Percentiles rank a stretch among this genome's conserved stretches.
These are phyloP conservation scores for Mythimna albipuncta DNA, from an alignment of 2,888 invertebrate species.

Conservation along the genomic window DNA sequence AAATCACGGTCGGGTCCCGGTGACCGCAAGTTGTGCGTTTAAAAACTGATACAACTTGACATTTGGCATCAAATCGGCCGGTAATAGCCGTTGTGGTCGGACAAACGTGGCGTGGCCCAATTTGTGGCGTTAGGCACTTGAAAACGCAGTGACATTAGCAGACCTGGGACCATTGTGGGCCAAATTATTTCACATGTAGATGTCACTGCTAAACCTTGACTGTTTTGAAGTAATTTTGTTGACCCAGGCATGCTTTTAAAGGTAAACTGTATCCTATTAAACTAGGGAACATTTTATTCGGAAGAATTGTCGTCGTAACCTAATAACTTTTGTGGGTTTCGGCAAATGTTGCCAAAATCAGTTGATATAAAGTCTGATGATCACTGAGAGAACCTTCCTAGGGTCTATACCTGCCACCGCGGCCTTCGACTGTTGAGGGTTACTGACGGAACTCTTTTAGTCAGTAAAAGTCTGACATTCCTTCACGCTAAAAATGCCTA, in stretches of 20 bases:
- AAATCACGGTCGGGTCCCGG: constrained; percentile 61
- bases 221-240: constrained; percentile 2
- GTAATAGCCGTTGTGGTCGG: constrained; percentile 63
- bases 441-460: too few relatives aligned
- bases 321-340: too few relatives aligned
- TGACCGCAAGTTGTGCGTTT: constrained; percentile 60
- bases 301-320: background rate
- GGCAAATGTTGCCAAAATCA: background rate
- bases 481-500: too few relatives aligned
- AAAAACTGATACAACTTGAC: constrained; percentile 67
- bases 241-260: background rate
- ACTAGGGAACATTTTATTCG: background rate
- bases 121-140: constrained; percentile 61
- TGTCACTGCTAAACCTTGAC: constrained; percentile 9
- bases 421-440: too few relatives aligned
- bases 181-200: constrained; percentile 47
- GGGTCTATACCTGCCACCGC: too few relatives aligned
- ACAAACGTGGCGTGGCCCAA: constrained; percentile 51
- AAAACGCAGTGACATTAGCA: constrained; percentile 58
- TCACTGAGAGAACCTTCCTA: too few relatives aligned
- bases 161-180: constrained; percentile 13
- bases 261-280: background rate
- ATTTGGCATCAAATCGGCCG: constrained; percentile 62
- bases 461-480: too few relatives aligned
- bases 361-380: too few relatives aligned